Conservation (phyloP, 2,797 vertebrate species). For the Acanthurus leucopareius region DNA sequence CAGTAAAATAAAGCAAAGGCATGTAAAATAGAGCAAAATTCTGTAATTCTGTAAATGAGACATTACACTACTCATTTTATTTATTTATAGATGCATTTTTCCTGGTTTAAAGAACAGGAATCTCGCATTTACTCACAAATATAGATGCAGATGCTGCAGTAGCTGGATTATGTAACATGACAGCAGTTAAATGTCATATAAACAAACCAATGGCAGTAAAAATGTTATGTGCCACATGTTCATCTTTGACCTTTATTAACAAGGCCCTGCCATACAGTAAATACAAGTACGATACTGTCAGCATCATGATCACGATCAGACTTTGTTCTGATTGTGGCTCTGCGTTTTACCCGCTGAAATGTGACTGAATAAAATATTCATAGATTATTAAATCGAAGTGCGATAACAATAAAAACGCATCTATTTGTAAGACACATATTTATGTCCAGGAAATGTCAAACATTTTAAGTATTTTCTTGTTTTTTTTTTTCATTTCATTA, state of each 20-base stretch:
- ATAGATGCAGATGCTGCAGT: not conserved
- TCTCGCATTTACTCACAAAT: not conserved
- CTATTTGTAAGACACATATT: constrained; percentile 2
- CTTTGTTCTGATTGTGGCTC: not conserved
- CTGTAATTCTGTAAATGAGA: too few relatives aligned
- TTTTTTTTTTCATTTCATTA: not conserved
- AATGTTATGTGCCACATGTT: constrained; percentile 30
- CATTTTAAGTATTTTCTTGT: not conserved
- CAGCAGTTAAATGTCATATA: constrained; percentile 9
- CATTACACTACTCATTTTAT: too few relatives aligned
- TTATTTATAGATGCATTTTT: not conserved
- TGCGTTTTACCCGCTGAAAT: not conserved
- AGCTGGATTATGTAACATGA: not conserved
- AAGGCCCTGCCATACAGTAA: constrained; percentile 9
- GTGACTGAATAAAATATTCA: constrained; percentile 12
- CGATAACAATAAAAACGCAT: not conserved
- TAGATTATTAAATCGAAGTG: not conserved
- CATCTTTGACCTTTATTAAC: constrained; percentile 21
- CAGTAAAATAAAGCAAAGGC: too few relatives aligned
- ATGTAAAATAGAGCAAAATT: too few relatives aligned
- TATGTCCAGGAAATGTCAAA: too few relatives aligned
- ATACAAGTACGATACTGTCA: not conserved
- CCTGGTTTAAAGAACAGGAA: not conserved
- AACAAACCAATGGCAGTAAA: constrained; percentile 16
- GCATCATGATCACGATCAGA: not conserved